Evolutionary conservation across 2,113 vertebrate genomes (phyloP).

Genomic region (Parus major): DNA sequence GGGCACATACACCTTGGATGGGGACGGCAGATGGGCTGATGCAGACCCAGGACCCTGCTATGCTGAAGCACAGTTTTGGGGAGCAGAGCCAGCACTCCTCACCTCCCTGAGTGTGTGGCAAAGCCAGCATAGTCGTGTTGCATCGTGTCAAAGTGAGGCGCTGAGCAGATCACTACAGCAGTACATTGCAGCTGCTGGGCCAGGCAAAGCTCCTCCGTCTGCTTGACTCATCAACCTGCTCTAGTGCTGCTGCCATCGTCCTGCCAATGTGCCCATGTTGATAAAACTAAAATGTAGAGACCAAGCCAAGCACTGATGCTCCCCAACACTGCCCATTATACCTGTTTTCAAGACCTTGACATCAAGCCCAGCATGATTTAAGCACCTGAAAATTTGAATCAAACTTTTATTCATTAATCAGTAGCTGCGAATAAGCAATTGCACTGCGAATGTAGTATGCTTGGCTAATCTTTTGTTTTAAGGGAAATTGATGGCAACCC

Average conservation of each 20-base stretch:
- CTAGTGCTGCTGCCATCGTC: too few species aligned
- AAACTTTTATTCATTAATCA: background rate
- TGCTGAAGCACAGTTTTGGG: accelerated
- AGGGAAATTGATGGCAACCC: background rate
- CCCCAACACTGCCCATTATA: background rate
- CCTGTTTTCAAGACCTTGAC: background rate
- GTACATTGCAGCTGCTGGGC: accelerated
- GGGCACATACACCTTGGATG: accelerated
- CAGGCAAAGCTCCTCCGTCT: background rate
- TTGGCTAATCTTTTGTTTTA: background rate
- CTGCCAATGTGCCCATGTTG: accelerated
- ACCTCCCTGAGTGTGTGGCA: accelerated
- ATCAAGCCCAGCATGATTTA: accelerated
- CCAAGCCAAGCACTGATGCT: background rate
- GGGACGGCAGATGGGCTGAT: accelerated
- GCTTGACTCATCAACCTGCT: background rate
- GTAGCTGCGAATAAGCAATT: background rate
- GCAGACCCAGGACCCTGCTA: accelerated
- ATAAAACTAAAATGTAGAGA: background rate
- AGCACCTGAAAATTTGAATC: background rate
- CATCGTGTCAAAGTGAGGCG: accelerated
- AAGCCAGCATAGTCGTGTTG: accelerated
- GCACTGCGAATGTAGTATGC: background rate
- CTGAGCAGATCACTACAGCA: accelerated
- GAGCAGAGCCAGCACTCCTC: background rate